Conservation (phyloP, 2,797 vertebrate genomes). For the Manis crassicaudata region DNA sequence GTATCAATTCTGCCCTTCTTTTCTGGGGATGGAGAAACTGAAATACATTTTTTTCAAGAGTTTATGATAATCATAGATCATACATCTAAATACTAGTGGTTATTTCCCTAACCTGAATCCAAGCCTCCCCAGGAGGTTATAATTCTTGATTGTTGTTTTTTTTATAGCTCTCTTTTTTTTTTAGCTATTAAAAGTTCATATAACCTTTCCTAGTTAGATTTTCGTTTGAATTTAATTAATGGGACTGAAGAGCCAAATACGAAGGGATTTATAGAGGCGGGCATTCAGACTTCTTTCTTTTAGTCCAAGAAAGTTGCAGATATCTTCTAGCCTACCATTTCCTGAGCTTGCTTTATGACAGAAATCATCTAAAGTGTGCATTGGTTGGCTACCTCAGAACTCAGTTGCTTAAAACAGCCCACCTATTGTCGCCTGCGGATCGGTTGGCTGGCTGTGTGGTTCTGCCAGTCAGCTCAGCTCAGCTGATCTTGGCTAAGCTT, state of each 20-base stretch:
- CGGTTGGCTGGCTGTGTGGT: not conserved
- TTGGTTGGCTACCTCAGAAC: not conserved
- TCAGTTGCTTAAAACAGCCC: not conserved
- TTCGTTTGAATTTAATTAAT: conserved; percentile 25
- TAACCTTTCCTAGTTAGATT: not conserved
- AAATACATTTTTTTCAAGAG: not conserved
- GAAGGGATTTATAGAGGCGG: not conserved
- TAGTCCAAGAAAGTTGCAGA: not conserved
- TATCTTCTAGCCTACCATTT: not conserved
- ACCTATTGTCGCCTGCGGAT: not conserved
- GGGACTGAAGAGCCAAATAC: not conserved
- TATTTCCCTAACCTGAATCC: not conserved
- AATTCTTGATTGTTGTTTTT: not conserved
- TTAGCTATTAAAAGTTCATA: not conserved
- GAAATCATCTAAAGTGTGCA: not conserved
- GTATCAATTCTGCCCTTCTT: not conserved
- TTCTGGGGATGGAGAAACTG: not conserved
- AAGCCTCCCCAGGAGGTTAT: not conserved
- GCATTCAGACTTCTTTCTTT: not conserved
- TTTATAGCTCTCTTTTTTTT: not conserved
- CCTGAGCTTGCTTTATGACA: not conserved
- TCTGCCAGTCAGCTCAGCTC: not conserved
- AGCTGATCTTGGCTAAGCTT: not conserved
- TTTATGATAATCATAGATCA: not conserved
- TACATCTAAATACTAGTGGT: not conserved